Evolutionary conservation across 2,113 vertebrate species (phyloP).

Genomic region (Elgaria multicarinata): DNA sequence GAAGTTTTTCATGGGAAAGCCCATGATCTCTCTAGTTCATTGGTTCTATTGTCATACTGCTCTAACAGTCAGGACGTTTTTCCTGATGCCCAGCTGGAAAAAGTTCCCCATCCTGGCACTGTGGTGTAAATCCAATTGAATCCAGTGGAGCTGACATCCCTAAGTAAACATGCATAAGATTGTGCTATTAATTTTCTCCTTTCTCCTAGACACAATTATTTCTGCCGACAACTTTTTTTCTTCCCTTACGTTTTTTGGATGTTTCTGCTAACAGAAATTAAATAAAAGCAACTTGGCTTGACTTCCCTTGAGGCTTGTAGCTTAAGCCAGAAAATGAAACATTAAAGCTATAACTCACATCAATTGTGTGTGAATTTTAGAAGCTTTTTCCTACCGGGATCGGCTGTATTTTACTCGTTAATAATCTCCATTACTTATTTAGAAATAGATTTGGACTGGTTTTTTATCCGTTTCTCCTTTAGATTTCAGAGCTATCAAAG

Average conservation of each 20-base stretch:
- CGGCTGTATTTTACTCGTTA: background rate
- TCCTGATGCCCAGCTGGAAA: too few species aligned
- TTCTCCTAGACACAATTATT: background rate
- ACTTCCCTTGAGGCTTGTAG: background rate
- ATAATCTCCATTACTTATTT: fast-evolving
- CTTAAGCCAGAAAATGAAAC: background rate
- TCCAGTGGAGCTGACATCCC: background rate
- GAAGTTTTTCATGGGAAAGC: too few species aligned
- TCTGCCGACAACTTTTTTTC: background rate
- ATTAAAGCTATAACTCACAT: background rate
- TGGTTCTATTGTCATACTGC: too few species aligned
- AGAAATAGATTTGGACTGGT: background rate
- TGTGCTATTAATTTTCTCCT: background rate
- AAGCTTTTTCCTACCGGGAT: background rate
- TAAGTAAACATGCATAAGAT: background rate
- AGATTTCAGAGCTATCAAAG: background rate
- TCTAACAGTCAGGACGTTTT: too few species aligned
- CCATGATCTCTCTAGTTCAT: too few species aligned
- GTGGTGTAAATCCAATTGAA: background rate
- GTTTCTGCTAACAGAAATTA: background rate
- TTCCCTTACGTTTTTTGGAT: background rate
- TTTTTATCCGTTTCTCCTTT: background rate
- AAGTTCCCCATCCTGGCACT: background rate
- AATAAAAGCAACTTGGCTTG: background rate
- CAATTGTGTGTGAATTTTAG: background rate